Conservation (phyloP, 2,113 vertebrate species). For the Suncus etruscus region DNA sequence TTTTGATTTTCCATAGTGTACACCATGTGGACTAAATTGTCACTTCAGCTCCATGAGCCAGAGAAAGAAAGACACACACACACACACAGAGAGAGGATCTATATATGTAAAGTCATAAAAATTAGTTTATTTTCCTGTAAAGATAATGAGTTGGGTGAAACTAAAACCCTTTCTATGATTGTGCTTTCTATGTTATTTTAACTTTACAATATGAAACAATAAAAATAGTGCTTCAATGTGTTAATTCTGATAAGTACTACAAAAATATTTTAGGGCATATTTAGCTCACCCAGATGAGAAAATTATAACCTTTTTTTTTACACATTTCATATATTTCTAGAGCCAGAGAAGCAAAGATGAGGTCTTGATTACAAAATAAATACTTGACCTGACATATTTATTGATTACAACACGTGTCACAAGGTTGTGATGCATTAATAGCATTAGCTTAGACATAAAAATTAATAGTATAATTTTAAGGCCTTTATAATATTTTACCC, state of each 20-base stretch:
- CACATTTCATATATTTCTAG: conserved; percentile 21
- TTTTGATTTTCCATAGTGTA: not conserved
- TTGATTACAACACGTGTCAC: not conserved
- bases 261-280: conserved; percentile 34
- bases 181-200: conserved; percentile 9
- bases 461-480: conserved; percentile 10
- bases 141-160: not conserved
- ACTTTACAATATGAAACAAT: not conserved
- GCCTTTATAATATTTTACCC: not conserved
- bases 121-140: not conserved
- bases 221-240: not conserved
- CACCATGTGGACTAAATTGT: not conserved
- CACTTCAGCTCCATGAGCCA: not conserved
- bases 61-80: not conserved
- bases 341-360: not conserved
- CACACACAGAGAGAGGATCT: too few relatives aligned
- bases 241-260: not conserved
- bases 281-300: not conserved
- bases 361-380: not conserved
- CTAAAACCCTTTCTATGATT: not conserved
- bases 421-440: not conserved
- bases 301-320: conserved; percentile 21
- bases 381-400: not conserved
- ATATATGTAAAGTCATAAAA: not conserved
- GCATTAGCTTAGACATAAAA: not conserved